These are phyloP conservation scores for Acronicta leporina DNA, from an alignment of 2,888 invertebrate species.

Conservation along the genomic window DNA sequence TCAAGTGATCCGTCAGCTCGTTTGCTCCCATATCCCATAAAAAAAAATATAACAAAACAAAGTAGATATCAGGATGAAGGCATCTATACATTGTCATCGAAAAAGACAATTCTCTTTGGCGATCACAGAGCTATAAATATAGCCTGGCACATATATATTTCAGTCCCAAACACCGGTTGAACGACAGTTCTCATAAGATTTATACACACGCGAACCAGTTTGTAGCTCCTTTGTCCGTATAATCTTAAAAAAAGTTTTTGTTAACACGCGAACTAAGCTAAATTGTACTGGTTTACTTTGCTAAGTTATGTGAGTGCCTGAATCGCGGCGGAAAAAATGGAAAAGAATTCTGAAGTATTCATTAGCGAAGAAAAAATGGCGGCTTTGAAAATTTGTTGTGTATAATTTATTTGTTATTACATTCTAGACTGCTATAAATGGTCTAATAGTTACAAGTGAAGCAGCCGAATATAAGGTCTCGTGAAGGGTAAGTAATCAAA, in stretches of 20 bases:
- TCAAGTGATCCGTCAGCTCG: too few relatives aligned
- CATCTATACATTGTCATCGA: constrained; percentile 33
- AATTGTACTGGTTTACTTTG: constrained; percentile 6
- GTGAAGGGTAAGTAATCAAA: too few relatives aligned
- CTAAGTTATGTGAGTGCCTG: constrained; percentile 9
- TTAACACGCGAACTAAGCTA: constrained; percentile 33
- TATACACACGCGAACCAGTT: constrained; percentile 65
- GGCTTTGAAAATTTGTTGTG: not conserved
- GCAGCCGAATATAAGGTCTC: too few relatives aligned
- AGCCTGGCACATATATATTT: constrained; percentile 74
- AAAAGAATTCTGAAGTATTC: constrained; percentile 19
- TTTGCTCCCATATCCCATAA: too few relatives aligned
- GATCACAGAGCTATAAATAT: constrained; percentile 72
- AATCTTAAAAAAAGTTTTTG: constrained; percentile 33
- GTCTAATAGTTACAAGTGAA: too few relatives aligned
- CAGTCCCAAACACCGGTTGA: constrained; percentile 71
- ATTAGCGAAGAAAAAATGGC: not conserved
- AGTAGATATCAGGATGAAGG: too few relatives aligned
- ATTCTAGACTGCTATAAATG: not conserved
- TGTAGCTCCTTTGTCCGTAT: constrained; percentile 45
- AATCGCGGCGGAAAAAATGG: constrained; percentile 2
- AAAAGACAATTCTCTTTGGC: constrained; percentile 59
- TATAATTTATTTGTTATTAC: not conserved
- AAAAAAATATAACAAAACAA: too few relatives aligned
- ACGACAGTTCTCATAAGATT: constrained; percentile 73